A percentile compares a stretch with the other conserved stretches of the same genome.
Conservation (phyloP, 1,140 invertebrate genomes). For the Ostrea edulis region DNA sequence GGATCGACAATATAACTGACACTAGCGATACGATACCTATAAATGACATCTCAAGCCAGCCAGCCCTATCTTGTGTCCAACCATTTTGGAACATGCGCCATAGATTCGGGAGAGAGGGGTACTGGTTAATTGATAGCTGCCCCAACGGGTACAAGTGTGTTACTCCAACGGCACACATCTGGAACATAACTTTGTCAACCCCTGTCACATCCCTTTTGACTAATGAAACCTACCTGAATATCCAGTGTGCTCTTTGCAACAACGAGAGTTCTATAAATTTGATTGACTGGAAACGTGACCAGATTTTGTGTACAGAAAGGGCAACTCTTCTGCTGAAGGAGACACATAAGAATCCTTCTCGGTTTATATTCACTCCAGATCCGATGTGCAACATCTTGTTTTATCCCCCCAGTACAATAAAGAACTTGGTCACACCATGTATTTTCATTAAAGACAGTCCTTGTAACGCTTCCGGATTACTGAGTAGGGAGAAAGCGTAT, state of each 20-base stretch:
- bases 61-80: not conserved
- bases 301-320: not conserved
- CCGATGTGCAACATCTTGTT: not conserved
- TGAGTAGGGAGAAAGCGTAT: not conserved
- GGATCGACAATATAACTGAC: not conserved
- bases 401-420: not conserved
- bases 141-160: not conserved
- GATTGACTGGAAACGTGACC: not conserved
- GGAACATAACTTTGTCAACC: not conserved
- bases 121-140: not conserved
- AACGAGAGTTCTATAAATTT: not conserved
- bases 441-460: not conserved
- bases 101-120: not conserved
- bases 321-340: not conserved
- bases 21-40: not conserved
- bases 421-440: not conserved
- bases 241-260: not conserved
- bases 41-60: not conserved
- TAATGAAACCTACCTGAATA: not conserved
- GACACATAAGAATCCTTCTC: not conserved
- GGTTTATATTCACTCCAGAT: not conserved
- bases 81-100: not conserved
- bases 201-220: not conserved
- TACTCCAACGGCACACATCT: not conserved
- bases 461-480: not conserved